phyloP scores from a whole-genome alignment of 1,140 invertebrate species.

The Pseudomyrmex sp. region DNA sequence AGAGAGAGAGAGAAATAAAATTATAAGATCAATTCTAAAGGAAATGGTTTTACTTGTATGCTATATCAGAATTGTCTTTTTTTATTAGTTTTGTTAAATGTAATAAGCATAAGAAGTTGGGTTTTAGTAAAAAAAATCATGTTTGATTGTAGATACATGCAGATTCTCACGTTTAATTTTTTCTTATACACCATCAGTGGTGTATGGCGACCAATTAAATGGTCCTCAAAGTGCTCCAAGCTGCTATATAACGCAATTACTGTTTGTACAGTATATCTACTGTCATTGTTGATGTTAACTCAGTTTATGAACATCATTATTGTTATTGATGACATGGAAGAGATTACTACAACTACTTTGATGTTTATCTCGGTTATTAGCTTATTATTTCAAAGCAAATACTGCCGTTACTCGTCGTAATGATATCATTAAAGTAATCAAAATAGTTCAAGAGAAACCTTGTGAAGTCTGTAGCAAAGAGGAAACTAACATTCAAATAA shows the following conservation, averaged over 20 bases:
- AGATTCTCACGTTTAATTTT: constrained; percentile 34
- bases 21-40: too few species aligned
- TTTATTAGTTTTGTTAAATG: too few species aligned
- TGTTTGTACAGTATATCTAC: neutral
- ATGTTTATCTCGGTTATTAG: neutral
- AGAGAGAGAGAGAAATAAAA: too few species aligned
- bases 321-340: constrained; percentile 2
- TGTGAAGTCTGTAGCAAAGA: constrained; percentile 5
- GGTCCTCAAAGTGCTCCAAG: constrained; percentile 29
- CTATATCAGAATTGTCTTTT: too few species aligned
- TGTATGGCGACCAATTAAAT: constrained; percentile 50
- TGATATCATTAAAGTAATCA: constrained; percentile 9
- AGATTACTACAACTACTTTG: neutral
- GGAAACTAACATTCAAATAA: constrained; percentile 12
- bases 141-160: constrained; percentile 10
- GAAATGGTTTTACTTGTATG: too few species aligned
- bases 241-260: constrained; percentile 6
- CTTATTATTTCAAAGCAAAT: neutral
- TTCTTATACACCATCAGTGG: constrained; percentile 29
- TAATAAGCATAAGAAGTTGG: too few species aligned
- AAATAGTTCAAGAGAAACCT: constrained; percentile 7
- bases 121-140: too few species aligned
- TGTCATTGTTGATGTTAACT: neutral
- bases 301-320: constrained; percentile 24
- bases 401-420: neutral